Conservation (phyloP, 2,797 vertebrate species). For the Hoplostethus mediterraneus region DNA sequence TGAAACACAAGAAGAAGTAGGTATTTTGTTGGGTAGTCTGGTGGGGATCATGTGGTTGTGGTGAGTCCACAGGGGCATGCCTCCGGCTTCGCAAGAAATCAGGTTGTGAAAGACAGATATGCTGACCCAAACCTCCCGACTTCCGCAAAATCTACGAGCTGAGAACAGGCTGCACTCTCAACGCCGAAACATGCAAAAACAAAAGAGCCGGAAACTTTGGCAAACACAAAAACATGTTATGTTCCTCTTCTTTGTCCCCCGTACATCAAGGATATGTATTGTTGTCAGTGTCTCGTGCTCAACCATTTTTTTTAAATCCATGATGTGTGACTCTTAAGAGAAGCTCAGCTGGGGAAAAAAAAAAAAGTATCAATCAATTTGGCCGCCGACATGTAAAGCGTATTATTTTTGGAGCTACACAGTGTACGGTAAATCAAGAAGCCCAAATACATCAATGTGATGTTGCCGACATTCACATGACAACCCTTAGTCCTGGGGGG, state of each 20-base stretch:
- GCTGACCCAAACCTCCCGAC: constrained; percentile 67
- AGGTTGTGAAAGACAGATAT: constrained; percentile 76
- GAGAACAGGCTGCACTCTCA: constrained; percentile 46
- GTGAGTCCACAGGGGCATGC: constrained; percentile 48
- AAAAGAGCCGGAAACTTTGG: constrained; percentile 41
- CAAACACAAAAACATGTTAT: constrained; percentile 9
- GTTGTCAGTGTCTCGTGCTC: not conserved
- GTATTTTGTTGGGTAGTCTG: constrained; percentile 46
- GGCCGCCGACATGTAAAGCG: not conserved
- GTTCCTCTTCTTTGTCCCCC: constrained; percentile 49
- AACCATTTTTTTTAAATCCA: not conserved
- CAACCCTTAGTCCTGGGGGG: constrained; percentile 35
- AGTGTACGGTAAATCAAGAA: constrained; percentile 20
- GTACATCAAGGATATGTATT: not conserved
- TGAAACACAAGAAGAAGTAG: constrained; percentile 59
- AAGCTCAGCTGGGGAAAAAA: not conserved
- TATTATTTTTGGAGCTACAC: constrained; percentile 6
- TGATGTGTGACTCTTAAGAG: not conserved
- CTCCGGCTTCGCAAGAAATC: constrained; percentile 42
- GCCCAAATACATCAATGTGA: constrained; percentile 27
- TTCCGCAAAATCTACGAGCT: constrained; percentile 61
- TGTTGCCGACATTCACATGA: constrained; percentile 34
- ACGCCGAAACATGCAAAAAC: constrained; percentile 37
- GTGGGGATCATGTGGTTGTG: constrained; percentile 64
- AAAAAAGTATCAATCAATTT: not conserved